Evolutionary conservation across 30 jellyfish, hydroid and myxozoan species (phyloP), one percentile per base, ranked within the genome.

Genomic region (Aurelia aurita): DNA sequence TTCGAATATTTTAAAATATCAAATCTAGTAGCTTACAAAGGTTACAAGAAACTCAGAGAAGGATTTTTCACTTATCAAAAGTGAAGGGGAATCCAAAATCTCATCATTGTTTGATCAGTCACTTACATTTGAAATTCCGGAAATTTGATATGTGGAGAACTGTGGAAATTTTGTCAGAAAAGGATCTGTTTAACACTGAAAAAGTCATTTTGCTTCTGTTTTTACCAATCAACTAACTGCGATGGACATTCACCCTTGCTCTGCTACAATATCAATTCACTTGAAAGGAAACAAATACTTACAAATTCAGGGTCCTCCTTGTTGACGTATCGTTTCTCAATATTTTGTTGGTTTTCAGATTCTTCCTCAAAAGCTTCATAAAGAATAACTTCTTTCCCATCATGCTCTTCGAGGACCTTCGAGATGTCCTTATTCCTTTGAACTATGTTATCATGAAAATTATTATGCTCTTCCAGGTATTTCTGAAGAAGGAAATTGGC

Each of bases 361-460:
- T 80, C 87, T 27, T 76, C 90, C 31, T 89, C 97, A 32, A 61
- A 58, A 3, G 97, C 72, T 71, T 93, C 96, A 26, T 73, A 88
- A n/a, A 93, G 79, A 21, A 93, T 58, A 0, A 93, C 97, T 32
- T 81, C 90, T 55, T 82, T 58, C n/a, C 84, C 86, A 29, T 47
- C 90, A 34, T 93, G 93, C 39, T 87, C 91, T n/a, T 80, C 90
- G 10, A 93, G 84, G 22, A 81, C 81, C 5, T 22, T 69, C 11
- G 44, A 87, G 21, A 93, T 69, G 31, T 93, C 97, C 49, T 63
- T 79, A 58, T 93, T 93, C 74, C 89, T 95, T 61, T 61, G 84
- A 60, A 88, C 86, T 18, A 89, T 95, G 20, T 74, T 68, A 11
- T 87, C 92, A 35, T 82, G 97, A 59, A 87, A 93, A 13, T 85